Percentiles rank a stretch among this genome's conserved stretches.
These are phyloP conservation scores for Nemotelus nigrinus DNA, from an alignment of 2,888 invertebrate genomes.

Conservation along the genomic window DNA sequence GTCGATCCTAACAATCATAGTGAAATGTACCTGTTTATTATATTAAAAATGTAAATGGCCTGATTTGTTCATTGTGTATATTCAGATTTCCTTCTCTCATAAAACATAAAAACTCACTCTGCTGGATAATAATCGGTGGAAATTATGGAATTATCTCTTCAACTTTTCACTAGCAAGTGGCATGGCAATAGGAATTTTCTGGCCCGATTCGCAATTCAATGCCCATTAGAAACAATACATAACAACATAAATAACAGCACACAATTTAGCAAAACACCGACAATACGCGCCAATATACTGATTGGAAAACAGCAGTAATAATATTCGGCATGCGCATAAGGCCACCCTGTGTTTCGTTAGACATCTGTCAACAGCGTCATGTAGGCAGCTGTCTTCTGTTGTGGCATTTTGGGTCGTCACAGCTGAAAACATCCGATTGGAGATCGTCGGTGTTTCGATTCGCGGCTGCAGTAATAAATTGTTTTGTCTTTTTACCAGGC, in stretches of 20 bases:
- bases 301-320: conserved; percentile 19
- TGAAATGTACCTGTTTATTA: too few relatives aligned
- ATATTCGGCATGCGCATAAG: neutral
- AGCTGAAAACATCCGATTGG: conserved; percentile 3
- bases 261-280: too few relatives aligned
- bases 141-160: too few relatives aligned
- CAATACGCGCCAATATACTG: neutral
- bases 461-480: neutral
- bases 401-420: conserved; percentile 4
- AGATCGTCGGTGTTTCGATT: neutral
- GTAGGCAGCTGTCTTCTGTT: conserved; percentile 15
- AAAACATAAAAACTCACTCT: too few relatives aligned
- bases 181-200: too few relatives aligned
- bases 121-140: too few relatives aligned
- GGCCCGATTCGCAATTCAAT: too few relatives aligned
- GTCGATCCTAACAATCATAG: too few relatives aligned
- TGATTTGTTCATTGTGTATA: too few relatives aligned
- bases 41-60: too few relatives aligned
- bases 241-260: neutral
- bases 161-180: too few relatives aligned
- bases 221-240: neutral
- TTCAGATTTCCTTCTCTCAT: too few relatives aligned
- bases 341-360: conserved; percentile 3
- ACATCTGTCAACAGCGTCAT: neutral
- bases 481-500: neutral